A percentile compares a stretch with the other conserved stretches of the same genome.
These are phyloP conservation scores for Ceratotherium simum DNA, from an alignment of 2,113 vertebrate genomes.

Conservation along the genomic window DNA sequence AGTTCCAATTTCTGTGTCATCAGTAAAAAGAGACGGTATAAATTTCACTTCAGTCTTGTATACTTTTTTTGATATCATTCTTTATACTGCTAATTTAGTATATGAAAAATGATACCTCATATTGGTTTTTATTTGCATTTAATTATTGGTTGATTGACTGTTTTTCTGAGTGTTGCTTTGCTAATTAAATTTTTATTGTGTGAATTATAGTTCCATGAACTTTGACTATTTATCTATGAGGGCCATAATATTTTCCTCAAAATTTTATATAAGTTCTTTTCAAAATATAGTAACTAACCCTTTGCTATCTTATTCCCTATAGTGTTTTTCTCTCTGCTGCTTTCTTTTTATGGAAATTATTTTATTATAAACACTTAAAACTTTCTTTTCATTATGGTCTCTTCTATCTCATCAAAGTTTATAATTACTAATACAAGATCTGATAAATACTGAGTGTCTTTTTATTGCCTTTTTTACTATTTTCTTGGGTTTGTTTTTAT, in stretches of 20 bases:
- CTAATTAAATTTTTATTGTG: not conserved
- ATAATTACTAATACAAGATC: not conserved
- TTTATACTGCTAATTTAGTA: not conserved
- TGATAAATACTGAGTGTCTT: not conserved
- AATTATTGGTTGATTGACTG: not conserved
- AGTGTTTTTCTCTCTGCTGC: not conserved
- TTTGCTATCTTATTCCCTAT: not conserved
- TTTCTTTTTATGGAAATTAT: constrained; percentile 22
- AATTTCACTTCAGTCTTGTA: not conserved
- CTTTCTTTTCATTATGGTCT: not conserved
- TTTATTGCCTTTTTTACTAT: not conserved
- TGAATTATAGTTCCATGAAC: not conserved
- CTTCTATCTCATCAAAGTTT: not conserved
- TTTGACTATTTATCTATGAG: not conserved
- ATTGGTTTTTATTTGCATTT: not conserved
- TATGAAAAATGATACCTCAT: not conserved
- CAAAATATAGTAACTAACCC: not conserved
- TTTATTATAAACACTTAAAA: constrained; percentile 14
- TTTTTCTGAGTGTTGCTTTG: not conserved
- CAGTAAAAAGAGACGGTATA: not conserved
- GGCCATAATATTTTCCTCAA: not conserved
- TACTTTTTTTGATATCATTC: not conserved
- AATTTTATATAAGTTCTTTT: not conserved
- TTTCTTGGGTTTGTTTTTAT: not conserved
- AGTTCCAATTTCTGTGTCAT: not conserved